Conservation (phyloP, 2,797 vertebrate species). For the Steatocranus sp. region DNA sequence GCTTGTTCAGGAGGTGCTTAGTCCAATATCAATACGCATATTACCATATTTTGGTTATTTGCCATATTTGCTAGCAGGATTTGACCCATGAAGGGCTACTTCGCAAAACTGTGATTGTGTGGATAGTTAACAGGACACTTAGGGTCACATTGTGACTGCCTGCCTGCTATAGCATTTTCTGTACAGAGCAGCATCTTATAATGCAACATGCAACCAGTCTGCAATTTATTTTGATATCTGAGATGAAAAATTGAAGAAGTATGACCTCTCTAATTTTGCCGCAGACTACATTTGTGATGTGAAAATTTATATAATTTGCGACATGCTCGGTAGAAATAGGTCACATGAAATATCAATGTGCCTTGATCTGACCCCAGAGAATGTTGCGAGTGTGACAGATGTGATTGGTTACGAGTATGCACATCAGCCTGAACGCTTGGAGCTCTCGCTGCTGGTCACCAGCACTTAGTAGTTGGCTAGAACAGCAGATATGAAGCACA, state of each 20-base stretch:
- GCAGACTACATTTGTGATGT: constrained; percentile 45
- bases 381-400: constrained; percentile 54
- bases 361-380: constrained; percentile 65
- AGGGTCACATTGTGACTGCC: constrained; percentile 35
- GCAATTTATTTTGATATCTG: constrained; percentile 56
- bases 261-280: constrained; percentile 52
- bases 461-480: not conserved
- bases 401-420: constrained; percentile 52
- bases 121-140: constrained; percentile 53
- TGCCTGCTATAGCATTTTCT: constrained; percentile 13
- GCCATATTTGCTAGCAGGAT: constrained; percentile 38
- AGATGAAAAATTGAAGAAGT: constrained; percentile 58
- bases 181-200: constrained; percentile 25
- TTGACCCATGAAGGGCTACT: constrained; percentile 60
- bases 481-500: not conserved
- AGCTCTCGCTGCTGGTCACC: constrained; percentile 48
- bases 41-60: constrained; percentile 68
- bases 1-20: constrained; percentile 62
- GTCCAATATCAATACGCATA: constrained; percentile 56
- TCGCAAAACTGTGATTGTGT: constrained; percentile 58
- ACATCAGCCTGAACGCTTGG: constrained; percentile 23
- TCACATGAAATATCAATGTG: constrained; percentile 59
- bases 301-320: constrained; percentile 58
- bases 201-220: constrained; percentile 36
- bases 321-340: constrained; percentile 56